Conservation (phyloP, 2,797 vertebrate species). For the Gambusia yucatana region DNA sequence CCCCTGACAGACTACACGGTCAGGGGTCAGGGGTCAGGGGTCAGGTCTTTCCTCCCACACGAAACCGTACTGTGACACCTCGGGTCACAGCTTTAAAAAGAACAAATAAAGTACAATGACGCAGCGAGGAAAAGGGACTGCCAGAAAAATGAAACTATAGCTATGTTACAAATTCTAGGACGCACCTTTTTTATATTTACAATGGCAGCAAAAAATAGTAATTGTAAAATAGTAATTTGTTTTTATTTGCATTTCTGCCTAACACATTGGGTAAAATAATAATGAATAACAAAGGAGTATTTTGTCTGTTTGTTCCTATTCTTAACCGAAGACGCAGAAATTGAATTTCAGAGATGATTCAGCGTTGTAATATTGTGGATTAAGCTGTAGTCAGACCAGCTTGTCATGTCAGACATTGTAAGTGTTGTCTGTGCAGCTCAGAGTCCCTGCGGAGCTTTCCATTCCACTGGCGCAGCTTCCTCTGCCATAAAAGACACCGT, state of each 20-base stretch:
- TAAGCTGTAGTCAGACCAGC: neutral
- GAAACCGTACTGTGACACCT: neutral
- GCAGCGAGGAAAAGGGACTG: neutral
- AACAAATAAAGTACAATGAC: neutral
- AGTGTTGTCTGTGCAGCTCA: constrained; percentile 9
- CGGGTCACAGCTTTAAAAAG: neutral
- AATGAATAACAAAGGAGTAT: neutral
- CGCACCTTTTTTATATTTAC: neutral
- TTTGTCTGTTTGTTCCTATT: neutral
- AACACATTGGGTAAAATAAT: neutral
- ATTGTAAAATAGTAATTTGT: neutral
- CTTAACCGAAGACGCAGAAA: neutral
- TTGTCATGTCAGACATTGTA: constrained; percentile 18
- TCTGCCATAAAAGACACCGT: constrained; percentile 44
- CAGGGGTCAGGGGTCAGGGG: constrained; percentile 16
- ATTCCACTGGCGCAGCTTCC: constrained; percentile 41
- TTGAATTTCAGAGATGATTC: neutral
- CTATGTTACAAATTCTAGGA: neutral
- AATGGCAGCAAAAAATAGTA: neutral
- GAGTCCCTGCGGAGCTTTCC: constrained; percentile 29
- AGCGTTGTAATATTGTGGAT: neutral
- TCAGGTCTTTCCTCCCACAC: constrained; percentile 1
- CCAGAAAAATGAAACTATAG: neutral
- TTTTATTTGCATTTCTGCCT: neutral
- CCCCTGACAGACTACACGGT: constrained; percentile 11